phyloP scores from a whole-genome alignment of 2,113 vertebrate genomes.

The Etia nguti region DNA sequence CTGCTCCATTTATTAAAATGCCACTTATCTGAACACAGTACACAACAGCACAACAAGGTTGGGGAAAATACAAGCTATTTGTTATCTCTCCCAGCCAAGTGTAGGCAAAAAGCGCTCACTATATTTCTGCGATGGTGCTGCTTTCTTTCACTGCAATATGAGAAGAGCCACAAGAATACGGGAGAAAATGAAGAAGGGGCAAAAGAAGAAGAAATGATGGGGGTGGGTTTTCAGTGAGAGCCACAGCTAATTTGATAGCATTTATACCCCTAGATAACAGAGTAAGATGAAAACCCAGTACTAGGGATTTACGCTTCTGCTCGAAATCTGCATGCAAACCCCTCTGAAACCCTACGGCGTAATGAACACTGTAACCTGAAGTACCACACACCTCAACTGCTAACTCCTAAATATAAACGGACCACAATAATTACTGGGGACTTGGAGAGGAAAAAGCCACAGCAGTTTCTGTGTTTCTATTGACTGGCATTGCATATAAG shows the following conservation, averaged over 20 bases:
- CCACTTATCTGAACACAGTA: conserved; percentile 15
- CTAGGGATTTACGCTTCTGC: background rate
- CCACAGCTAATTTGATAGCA: conserved; percentile 67
- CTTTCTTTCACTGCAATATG: background rate
- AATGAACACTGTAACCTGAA: background rate
- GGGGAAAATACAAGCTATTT: background rate
- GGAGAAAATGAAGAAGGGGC: background rate
- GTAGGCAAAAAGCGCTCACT: background rate
- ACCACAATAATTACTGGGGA: background rate
- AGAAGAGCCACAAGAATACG: background rate
- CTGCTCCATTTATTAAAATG: background rate
- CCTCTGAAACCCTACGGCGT: background rate
- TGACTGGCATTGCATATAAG: background rate
- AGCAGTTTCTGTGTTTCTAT: background rate
- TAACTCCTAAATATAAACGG: background rate
- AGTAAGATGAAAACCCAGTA: background rate
- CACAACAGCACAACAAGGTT: conserved; percentile 2
- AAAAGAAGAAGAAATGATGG: background rate
- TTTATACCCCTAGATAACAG: background rate
- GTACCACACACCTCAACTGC: background rate
- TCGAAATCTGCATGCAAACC: background rate
- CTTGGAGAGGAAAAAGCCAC: background rate
- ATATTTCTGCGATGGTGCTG: background rate
- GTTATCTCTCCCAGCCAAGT: background rate
- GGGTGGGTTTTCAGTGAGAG: conserved; percentile 41